Conservation (phyloP, 1,140 invertebrate species). For the Thaumatotibia leucotreta region DNA sequence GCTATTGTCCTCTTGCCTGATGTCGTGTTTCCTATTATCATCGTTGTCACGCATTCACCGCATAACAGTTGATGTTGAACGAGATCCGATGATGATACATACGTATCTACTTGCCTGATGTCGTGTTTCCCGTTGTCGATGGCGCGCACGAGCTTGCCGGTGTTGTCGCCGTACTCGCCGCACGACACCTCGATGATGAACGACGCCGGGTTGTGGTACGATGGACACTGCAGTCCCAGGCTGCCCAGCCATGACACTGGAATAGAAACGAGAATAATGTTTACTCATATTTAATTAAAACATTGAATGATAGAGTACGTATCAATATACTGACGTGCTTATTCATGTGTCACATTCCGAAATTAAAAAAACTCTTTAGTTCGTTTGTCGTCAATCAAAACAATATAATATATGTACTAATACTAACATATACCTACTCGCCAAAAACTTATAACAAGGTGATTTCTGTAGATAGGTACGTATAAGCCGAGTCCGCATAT, state of each 20-base stretch:
- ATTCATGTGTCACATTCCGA: too few relatives aligned
- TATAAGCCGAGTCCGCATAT: too few relatives aligned
- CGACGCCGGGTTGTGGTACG: slow-evolving; percentile 97
- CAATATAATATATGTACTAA: too few relatives aligned
- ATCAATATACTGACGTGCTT: too few relatives aligned
- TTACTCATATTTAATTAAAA: neutral
- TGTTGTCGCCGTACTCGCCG: slow-evolving; percentile 96
- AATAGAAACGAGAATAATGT: slow-evolving; percentile 16
- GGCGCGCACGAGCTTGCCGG: slow-evolving; percentile 88
- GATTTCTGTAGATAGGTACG: too few relatives aligned
- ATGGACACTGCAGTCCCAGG: slow-evolving; percentile 91
- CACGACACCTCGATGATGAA: slow-evolving; percentile 97
- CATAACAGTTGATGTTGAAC: slow-evolving; percentile 97
- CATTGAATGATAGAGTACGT: too few relatives aligned
- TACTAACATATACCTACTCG: too few relatives aligned
- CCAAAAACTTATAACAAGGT: too few relatives aligned
- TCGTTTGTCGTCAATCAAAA: too few relatives aligned
- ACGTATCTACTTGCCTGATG: slow-evolving; percentile 79
- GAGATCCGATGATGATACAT: slow-evolving; percentile 98
- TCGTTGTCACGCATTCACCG: slow-evolving; percentile 95
- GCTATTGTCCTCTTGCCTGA: too few relatives aligned
- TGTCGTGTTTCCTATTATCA: slow-evolving; percentile 87
- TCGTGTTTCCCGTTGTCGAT: slow-evolving; percentile 89
- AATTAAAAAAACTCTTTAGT: too few relatives aligned
- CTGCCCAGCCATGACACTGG: slow-evolving; percentile 90